Conservation (phyloP, 2,888 invertebrate species). For the Hofmannophila pseudospretella region DNA sequence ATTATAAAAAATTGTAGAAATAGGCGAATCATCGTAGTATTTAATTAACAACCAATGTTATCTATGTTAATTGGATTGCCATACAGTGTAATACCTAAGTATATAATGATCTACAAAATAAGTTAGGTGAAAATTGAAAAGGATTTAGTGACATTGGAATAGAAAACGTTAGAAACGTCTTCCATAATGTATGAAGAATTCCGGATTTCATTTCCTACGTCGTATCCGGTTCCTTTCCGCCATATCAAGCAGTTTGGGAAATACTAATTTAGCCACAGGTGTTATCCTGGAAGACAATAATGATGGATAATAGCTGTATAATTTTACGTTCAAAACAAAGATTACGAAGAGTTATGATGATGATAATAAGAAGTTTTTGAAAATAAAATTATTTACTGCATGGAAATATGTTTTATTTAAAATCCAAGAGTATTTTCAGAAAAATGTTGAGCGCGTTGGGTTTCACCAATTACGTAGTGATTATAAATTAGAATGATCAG, state of each 20-base stretch:
- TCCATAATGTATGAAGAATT: conserved; percentile 63
- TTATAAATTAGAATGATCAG: no score
- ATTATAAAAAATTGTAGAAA: no score
- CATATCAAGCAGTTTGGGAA: conserved; percentile 27
- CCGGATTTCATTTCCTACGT: conserved; percentile 48
- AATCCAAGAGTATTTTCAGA: no score
- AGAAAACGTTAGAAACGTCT: conserved; percentile 64
- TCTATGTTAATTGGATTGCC: not conserved
- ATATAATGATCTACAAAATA: conserved; percentile 1
- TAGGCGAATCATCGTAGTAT: no score
- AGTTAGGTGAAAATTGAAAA: not conserved
- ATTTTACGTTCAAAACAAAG: conserved; percentile 63
- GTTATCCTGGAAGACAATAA: conserved; percentile 75
- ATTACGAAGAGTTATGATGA: conserved; percentile 57
- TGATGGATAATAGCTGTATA: conserved; percentile 67
- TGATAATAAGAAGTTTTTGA: conserved; percentile 67
- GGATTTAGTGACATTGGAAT: conserved; percentile 19
- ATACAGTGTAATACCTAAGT: not conserved
- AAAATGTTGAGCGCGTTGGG: no score
- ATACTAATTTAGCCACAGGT: conserved; percentile 42
- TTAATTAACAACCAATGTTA: not conserved
- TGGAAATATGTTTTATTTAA: conserved; percentile 42
- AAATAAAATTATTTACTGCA: conserved; percentile 75
- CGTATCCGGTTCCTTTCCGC: conserved; percentile 32
- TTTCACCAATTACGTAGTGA: no score